Evolutionary conservation across 2,797 vertebrate genomes (phyloP).

Genomic region (Allochrocebus solatus): DNA sequence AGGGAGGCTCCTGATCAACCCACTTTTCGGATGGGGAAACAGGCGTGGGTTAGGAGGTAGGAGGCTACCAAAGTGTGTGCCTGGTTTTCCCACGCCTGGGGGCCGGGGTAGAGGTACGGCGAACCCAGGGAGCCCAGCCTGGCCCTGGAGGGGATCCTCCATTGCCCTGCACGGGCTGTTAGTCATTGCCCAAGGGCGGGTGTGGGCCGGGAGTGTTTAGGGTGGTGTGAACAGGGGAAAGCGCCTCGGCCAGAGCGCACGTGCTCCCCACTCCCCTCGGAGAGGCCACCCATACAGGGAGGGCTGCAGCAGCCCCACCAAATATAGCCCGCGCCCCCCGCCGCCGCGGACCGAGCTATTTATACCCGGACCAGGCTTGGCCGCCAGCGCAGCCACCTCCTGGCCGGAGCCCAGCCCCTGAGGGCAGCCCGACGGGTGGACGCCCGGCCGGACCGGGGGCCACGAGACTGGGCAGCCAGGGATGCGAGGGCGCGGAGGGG

Average conservation of each 20-base stretch:
- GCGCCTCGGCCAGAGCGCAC: neutral
- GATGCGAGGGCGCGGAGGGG: neutral
- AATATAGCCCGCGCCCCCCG: neutral
- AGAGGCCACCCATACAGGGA: neutral
- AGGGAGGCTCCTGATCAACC: neutral
- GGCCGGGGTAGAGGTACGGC: too few species aligned
- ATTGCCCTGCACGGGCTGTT: neutral
- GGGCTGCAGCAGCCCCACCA: neutral
- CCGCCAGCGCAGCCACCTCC: neutral
- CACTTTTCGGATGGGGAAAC: neutral
- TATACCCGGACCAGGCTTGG: neutral
- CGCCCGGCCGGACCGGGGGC: neutral
- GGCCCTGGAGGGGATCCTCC: neutral
- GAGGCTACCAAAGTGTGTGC: neutral
- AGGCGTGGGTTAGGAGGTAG: neutral
- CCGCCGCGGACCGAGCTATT: neutral
- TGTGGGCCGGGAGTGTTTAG: neutral
- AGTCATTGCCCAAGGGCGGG: neutral
- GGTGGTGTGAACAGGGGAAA: neutral
- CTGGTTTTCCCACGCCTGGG: neutral
- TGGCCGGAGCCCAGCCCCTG: neutral
- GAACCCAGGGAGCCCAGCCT: neutral
- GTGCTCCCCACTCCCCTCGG: neutral
- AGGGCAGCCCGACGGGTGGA: constrained; percentile 2
- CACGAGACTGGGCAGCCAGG: neutral